Conservation (phyloP, 2,888 invertebrate genomes). For the Tipula unca region DNA sequence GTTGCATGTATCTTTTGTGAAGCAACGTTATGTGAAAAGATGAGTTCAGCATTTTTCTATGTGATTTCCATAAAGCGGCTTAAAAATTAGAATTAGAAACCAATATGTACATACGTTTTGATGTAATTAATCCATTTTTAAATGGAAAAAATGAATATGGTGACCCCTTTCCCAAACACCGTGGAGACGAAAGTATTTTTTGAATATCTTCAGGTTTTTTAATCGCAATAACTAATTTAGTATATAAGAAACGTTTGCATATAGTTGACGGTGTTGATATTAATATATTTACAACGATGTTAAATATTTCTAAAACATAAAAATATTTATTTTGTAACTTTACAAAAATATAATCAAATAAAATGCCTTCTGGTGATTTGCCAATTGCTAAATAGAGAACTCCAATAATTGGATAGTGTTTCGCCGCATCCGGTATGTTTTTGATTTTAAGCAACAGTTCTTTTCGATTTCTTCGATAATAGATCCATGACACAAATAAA, state of each 20-base stretch:
- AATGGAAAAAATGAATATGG: background rate
- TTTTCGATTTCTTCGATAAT: background rate
- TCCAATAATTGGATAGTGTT: background rate
- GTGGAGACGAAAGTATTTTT: background rate
- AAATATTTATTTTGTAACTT: background rate
- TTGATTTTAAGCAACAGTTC: background rate
- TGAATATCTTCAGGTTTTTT: background rate
- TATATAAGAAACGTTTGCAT: background rate
- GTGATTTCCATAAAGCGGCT: too few species aligned
- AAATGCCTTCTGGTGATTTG: background rate
- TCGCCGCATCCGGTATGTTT: background rate
- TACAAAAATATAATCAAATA: background rate
- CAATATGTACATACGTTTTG: too few species aligned
- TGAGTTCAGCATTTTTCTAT: too few species aligned
- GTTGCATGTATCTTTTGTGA: too few species aligned
- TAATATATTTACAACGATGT: background rate
- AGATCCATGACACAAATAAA: too few species aligned
- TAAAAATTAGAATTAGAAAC: too few species aligned
- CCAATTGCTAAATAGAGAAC: background rate
- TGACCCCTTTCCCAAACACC: background rate
- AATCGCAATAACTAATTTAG: background rate
- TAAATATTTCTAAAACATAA: background rate
- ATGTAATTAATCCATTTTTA: too few species aligned
- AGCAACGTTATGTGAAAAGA: too few species aligned
- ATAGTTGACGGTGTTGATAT: background rate